phyloP scores from a whole-genome alignment of 2,888 invertebrate species.

The Dicyrtoma fusca region DNA sequence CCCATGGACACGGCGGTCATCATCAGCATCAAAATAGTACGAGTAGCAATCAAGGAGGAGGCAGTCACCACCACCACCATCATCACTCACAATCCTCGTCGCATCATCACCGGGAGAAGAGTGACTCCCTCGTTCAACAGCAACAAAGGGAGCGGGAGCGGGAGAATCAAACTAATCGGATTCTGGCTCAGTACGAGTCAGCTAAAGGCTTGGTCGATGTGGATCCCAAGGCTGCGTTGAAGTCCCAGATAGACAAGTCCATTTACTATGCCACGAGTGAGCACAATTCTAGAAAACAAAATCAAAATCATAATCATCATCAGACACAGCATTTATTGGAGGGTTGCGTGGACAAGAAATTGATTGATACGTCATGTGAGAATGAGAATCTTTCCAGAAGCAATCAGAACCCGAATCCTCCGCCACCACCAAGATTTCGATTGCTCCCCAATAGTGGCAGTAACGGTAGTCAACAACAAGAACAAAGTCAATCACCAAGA shows the following conservation, averaged over 20 bases:
- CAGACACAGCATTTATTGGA: conserved; percentile 10
- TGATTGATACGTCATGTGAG: conserved; percentile 43
- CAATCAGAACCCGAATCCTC: conserved; percentile 37
- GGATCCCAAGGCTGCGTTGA: conserved; percentile 50
- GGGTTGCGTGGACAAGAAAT: conserved; percentile 44
- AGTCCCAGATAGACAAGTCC: conserved; percentile 37
- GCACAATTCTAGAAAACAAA: not conserved
- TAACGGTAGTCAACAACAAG: conserved; percentile 25
- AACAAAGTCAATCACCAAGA: conserved; percentile 23
- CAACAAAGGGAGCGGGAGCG: conserved; percentile 40
- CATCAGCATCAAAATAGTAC: conserved; percentile 38
- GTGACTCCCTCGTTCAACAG: conserved; percentile 36
- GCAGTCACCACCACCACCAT: conserved; percentile 28
- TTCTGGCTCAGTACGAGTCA: conserved; percentile 54
- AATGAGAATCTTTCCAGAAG: conserved; percentile 14
- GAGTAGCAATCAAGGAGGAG: not conserved
- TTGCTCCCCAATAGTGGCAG: not conserved
- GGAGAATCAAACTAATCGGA: conserved; percentile 51
- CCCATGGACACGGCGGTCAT: conserved; percentile 1
- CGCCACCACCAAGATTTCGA: conserved; percentile 45
- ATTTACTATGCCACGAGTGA: conserved; percentile 40
- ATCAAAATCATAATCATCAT: conserved; percentile 11
- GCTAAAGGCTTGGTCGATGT: conserved; percentile 52
- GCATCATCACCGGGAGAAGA: conserved; percentile 43
- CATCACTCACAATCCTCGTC: no score